Percentiles rank a stretch among this genome's conserved stretches.
phyloP scores from a whole-genome alignment of 2,113 vertebrate genomes.

The Corythaeola cristata region DNA sequence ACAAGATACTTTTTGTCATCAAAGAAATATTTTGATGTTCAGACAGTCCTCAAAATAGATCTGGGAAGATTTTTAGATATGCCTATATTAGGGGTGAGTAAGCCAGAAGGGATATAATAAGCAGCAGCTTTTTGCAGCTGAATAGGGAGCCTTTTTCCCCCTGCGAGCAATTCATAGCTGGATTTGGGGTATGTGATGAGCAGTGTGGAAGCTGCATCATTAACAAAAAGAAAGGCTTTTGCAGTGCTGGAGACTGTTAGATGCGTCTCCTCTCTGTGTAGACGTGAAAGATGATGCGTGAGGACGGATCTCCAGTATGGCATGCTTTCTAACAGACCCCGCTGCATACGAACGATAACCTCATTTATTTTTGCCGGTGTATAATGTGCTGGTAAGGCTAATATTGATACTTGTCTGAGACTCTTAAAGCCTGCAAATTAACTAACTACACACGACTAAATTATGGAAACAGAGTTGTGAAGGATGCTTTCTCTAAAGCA shows the following conservation, averaged over 20 bases:
- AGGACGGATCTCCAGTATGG: not conserved
- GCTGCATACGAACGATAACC: not conserved
- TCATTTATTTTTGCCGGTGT: not conserved
- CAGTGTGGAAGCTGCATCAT: not conserved
- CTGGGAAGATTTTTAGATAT: slow-evolving; percentile 37
- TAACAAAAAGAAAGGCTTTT: not conserved
- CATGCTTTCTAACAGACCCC: not conserved
- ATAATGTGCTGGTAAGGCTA: not conserved
- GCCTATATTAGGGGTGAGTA: slow-evolving; percentile 13
- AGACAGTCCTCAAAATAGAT: slow-evolving; percentile 58
- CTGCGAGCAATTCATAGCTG: not conserved
- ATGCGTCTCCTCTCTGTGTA: fast-evolving
- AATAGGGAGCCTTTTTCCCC: not conserved
- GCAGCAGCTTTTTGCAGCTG: slow-evolving; percentile 1
- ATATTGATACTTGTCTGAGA: not conserved
- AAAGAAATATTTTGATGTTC: slow-evolving; percentile 23
- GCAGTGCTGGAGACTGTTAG: not conserved
- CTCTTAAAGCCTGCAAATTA: slow-evolving; percentile 38
- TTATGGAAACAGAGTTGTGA: not conserved
- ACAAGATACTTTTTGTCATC: slow-evolving; percentile 35
- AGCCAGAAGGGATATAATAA: slow-evolving; percentile 23
- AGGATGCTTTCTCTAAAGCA: slow-evolving; percentile 8
- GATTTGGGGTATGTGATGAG: not conserved
- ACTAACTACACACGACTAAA: slow-evolving; percentile 1
- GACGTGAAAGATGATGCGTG: fast-evolving